A percentile compares a stretch with the other conserved stretches of the same genome.
These are phyloP conservation scores for Ferrisia virgata DNA, from an alignment of 2,888 invertebrate species.

Conservation along the genomic window DNA sequence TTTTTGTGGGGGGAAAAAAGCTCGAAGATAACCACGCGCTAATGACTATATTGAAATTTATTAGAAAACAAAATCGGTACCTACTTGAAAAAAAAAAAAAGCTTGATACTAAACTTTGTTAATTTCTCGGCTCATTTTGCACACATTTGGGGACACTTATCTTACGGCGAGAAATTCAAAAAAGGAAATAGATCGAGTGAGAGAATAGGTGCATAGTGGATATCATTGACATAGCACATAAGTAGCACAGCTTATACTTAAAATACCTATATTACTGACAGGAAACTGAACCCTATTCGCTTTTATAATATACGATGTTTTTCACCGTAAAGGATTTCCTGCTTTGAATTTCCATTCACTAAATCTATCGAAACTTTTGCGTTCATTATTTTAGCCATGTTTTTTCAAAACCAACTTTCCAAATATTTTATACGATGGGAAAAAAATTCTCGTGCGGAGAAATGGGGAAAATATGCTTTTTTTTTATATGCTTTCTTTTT, in stretches of 20 bases:
- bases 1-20: neutral
- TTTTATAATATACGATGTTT: slow-evolving; percentile 32
- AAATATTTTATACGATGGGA: neutral
- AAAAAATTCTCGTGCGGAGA: neutral
- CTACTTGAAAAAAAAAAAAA: neutral
- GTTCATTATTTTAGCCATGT: slow-evolving; percentile 3
- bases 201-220: neutral
- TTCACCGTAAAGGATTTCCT: slow-evolving; percentile 25
- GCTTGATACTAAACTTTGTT: neutral
- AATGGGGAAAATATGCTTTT: slow-evolving; percentile 7
- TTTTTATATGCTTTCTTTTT: neutral
- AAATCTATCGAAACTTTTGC: slow-evolving; percentile 28
- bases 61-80: neutral
- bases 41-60: neutral
- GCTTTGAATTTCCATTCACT: slow-evolving; percentile 17
- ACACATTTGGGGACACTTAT: neutral
- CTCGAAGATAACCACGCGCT: neutral
- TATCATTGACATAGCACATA: neutral
- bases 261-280: neutral
- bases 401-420: slow-evolving; percentile 2
- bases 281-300: neutral
- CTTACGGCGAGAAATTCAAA: neutral
- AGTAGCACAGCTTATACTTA: neutral
- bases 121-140: neutral
- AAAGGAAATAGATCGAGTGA: neutral